Base-by-base conservation (phyloP, 2,113 vertebrate species). In the Campylomormyrus numenius region DNA sequence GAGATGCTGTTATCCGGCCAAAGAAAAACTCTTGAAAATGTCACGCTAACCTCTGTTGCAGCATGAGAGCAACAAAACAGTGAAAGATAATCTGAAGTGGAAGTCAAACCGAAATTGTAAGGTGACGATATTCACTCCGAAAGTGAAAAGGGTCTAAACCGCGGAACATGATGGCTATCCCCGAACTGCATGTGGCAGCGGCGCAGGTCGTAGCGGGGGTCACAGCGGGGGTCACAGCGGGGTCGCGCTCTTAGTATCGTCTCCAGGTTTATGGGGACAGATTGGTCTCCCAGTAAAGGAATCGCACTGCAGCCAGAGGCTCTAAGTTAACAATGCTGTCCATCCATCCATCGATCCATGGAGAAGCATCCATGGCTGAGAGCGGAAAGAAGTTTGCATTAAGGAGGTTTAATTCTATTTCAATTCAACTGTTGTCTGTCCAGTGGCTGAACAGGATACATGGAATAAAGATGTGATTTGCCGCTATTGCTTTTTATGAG, bases 31-130 rank as follows among this genome's bases (percentile, higher is more conserved):
- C 17, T 21, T 83, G 19, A 21, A 83, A 83, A 17, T 39, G 19
- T 83, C 19, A 42, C 39, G 0, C 31, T 24, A 45, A 45, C 42
- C 77, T 39, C 39, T 21, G 19, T 2, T 19, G 77, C 15, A 45
- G 13, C 77, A 45, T 45, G 11, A 15, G 8, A 45, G 77, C 2
- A 21, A 45, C 17, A 45, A 45, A 85, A 48, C 35, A 3, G 45
- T 85, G 21, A 48, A 46, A 85, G 83, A 0, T 48, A 24, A 85
- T 24, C 42, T 85, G 8, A 85, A 85, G 39, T 48, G 19, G 45
- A 85, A 85, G 83, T 48, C 19, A 85, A 85, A 85, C 19, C 19
- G 21, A 85, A 85, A 85, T 85, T 45, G 83, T 85, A 85, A 85
- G 21, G 83, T 10, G 39, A 46, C 10, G 21, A 48, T 85, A 24